Conservation (phyloP, 1,140 invertebrate genomes). For the Drosophila subobscura region DNA sequence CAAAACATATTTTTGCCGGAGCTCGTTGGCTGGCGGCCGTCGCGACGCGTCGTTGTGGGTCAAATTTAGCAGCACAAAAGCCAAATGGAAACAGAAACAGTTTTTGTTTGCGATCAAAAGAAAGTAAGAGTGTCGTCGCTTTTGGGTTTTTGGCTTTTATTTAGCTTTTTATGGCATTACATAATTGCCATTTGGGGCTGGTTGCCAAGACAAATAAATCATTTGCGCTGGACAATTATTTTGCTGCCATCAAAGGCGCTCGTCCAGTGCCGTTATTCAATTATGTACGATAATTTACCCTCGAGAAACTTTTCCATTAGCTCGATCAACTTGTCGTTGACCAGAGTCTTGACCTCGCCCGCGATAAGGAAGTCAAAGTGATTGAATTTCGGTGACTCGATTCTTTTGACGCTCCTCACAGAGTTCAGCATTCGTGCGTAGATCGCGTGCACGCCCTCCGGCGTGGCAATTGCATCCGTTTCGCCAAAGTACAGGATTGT, state of each 20-base stretch:
- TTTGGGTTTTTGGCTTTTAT: constrained; percentile 26
- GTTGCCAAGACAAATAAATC: constrained; percentile 63
- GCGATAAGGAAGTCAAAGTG: constrained; percentile 88
- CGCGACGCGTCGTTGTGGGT: constrained; percentile 22
- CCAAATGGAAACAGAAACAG: constrained; percentile 46
- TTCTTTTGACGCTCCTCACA: constrained; percentile 83
- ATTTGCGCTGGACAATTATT: constrained; percentile 50
- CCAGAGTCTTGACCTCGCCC: constrained; percentile 85
- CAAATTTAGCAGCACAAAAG: constrained; percentile 23
- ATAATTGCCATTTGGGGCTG: constrained; percentile 66
- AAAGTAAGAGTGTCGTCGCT: constrained; percentile 55
- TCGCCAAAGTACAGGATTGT: constrained; percentile 89
- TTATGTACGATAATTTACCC: constrained; percentile 76
- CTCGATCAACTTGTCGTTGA: constrained; percentile 85
- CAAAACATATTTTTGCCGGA: constrained; percentile 55
- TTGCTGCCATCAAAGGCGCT: neutral
- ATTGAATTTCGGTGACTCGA: constrained; percentile 84
- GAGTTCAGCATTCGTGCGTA: constrained; percentile 81
- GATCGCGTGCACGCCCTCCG: constrained; percentile 85
- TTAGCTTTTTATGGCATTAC: constrained; percentile 61
- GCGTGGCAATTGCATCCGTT: constrained; percentile 88
- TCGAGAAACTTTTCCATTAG: constrained; percentile 79
- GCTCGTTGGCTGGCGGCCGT: constrained; percentile 9
- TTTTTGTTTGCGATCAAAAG: constrained; percentile 56
- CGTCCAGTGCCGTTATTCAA: constrained; percentile 47